Evolutionary conservation across 2,888 invertebrate genomes (phyloP).

Genomic region (Icerya purchasi): DNA sequence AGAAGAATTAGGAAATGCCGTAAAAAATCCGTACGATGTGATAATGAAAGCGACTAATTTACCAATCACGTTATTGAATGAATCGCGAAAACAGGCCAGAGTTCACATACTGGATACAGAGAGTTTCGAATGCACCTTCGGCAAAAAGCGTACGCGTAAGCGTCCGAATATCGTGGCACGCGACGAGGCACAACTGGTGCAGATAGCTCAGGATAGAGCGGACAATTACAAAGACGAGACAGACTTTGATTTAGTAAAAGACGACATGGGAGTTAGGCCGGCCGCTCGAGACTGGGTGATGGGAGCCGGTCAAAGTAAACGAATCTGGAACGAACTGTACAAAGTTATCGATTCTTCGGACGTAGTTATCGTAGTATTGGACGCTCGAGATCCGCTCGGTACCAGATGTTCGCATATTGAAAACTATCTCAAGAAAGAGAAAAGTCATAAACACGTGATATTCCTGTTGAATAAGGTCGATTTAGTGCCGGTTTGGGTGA

Average conservation of each 20-base stretch:
- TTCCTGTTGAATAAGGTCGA: constrained; percentile 94
- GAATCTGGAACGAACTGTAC: constrained; percentile 97
- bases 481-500: constrained; percentile 93
- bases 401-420: constrained; percentile 85
- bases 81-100: constrained; percentile 67
- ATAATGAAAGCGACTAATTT: constrained; percentile 89
- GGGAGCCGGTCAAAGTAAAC: constrained; percentile 82
- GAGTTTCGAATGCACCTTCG: constrained; percentile 82
- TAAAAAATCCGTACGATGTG: constrained; percentile 92
- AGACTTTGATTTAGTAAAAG: constrained; percentile 62
- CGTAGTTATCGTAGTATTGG: constrained; percentile 84
- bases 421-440: constrained; percentile 78
- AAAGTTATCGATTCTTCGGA: constrained; percentile 98
- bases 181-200: constrained; percentile 56
- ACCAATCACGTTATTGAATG: constrained; percentile 82
- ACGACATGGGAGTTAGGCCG: constrained; percentile 50
- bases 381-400: constrained; percentile 92
- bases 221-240: constrained; percentile 50
- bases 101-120: constrained; percentile 92
- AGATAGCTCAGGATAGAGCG: constrained; percentile 43
- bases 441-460: constrained; percentile 89
- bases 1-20: constrained; percentile 79
- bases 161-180: constrained; percentile 55
- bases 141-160: constrained; percentile 80
- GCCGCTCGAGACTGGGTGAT: constrained; percentile 82